Evolutionary conservation across 2,113 vertebrate species (phyloP).

Genomic region (Phrynosoma blainvillii): DNA sequence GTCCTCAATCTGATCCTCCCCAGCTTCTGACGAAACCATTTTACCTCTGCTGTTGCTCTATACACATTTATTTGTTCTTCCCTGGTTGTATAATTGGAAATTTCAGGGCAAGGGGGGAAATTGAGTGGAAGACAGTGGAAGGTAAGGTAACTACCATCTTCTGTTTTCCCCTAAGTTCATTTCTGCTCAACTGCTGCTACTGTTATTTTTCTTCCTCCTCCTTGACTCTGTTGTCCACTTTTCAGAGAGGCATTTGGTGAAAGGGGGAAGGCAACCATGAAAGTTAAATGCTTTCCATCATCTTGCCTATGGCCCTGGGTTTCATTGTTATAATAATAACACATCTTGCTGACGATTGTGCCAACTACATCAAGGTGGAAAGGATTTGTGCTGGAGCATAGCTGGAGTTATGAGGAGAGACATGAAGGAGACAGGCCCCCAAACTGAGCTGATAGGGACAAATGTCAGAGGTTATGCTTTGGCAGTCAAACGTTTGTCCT

Average conservation of each 20-base stretch:
- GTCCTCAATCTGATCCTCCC: neutral
- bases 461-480: neutral
- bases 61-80: neutral
- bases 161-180: neutral
- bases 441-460: neutral
- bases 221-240: neutral
- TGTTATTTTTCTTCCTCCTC: too few species aligned
- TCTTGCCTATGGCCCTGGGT: too few species aligned
- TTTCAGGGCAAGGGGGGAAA: neutral
- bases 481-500: neutral
- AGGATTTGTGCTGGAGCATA: neutral
- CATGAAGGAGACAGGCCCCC: too few species aligned
- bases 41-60: too few species aligned
- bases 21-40: neutral
- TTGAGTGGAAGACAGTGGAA: neutral
- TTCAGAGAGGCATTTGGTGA: neutral
- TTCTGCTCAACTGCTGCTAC: neutral
- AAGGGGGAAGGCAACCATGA: too few species aligned
- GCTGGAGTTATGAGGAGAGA: too few species aligned
- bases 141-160: neutral
- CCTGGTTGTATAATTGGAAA: neutral
- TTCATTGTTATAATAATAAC: too few species aligned
- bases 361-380: too few species aligned
- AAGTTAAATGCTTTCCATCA: neutral
- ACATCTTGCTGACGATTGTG: too few species aligned